These are phyloP conservation scores for Rhagologus leucostigma DNA, from an alignment of 2,113 vertebrate genomes.

Conservation along the genomic window DNA sequence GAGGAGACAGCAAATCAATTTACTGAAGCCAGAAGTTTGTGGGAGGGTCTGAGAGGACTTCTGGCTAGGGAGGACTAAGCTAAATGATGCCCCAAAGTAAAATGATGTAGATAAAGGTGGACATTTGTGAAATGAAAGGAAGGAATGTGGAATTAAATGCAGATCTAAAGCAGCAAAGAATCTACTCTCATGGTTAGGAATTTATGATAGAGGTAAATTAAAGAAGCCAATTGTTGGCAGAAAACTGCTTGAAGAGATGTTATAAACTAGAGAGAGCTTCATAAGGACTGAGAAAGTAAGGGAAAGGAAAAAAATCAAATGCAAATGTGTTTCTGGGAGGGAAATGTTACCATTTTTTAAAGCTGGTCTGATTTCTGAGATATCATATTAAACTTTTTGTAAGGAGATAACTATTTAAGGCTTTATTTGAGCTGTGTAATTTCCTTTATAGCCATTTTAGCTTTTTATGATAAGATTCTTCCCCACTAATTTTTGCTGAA, in stretches of 20 bases:
- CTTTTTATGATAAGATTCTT: not conserved
- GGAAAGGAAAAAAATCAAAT: not conserved
- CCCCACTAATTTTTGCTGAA: not conserved
- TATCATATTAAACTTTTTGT: not conserved
- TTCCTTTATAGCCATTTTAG: not conserved
- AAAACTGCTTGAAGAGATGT: not conserved
- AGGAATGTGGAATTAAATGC: not conserved
- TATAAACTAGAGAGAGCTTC: not conserved
- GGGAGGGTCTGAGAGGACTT: not conserved
- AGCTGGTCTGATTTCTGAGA: not conserved
- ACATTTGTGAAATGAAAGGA: not conserved
- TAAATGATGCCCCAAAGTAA: not conserved
- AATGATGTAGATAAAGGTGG: not conserved
- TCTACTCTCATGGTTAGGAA: not conserved
- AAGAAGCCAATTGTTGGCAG: not conserved
- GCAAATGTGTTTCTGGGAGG: not conserved
- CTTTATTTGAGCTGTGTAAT: not conserved
- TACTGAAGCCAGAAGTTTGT: not conserved
- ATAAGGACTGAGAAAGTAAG: not conserved
- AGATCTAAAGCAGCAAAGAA: not conserved
- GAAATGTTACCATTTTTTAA: not conserved
- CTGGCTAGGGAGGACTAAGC: not conserved
- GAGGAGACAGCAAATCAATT: slow-evolving; percentile 42
- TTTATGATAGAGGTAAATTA: not conserved
- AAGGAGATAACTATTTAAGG: not conserved